Conservation (phyloP, 2,113 vertebrate genomes). For the Apodemus sylvaticus region DNA sequence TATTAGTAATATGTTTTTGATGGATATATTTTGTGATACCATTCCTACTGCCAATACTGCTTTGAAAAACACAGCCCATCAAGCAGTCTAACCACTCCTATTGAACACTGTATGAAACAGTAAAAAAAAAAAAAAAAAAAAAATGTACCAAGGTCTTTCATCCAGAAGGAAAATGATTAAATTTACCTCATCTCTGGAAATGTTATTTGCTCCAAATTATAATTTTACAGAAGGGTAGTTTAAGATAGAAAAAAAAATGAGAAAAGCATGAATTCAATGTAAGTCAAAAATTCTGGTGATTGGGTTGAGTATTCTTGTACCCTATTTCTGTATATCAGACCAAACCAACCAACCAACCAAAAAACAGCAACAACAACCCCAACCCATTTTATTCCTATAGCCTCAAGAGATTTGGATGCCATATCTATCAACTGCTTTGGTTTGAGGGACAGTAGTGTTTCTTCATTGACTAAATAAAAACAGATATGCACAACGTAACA, state of each 20-base stretch:
- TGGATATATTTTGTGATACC: constrained; percentile 45
- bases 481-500: neutral
- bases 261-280: constrained; percentile 81
- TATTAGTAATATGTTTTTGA: constrained; percentile 56
- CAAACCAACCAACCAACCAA: too few species aligned
- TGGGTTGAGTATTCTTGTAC: constrained; percentile 72
- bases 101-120: constrained; percentile 59
- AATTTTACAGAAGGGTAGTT: constrained; percentile 79
- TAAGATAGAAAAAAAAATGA: constrained; percentile 80
- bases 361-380: too few species aligned
- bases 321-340: constrained; percentile 65
- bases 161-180: constrained; percentile 78
- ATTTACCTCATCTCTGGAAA: constrained; percentile 81
- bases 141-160: constrained; percentile 57
- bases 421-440: constrained; percentile 48
- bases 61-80: constrained; percentile 56
- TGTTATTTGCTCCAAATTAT: constrained; percentile 77
- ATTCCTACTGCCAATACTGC: constrained; percentile 38
- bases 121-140: neutral
- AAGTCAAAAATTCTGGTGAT: constrained; percentile 83
- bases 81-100: constrained; percentile 45
- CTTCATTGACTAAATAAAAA: constrained; percentile 50
- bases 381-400: constrained; percentile 51
- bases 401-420: constrained; percentile 50
- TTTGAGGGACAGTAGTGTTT: constrained; percentile 19